A percentile compares a stretch with the other conserved stretches of the same genome.
Evolutionary conservation across 2,113 vertebrate species (phyloP).

Genomic region (Sceloporus undulatus): DNA sequence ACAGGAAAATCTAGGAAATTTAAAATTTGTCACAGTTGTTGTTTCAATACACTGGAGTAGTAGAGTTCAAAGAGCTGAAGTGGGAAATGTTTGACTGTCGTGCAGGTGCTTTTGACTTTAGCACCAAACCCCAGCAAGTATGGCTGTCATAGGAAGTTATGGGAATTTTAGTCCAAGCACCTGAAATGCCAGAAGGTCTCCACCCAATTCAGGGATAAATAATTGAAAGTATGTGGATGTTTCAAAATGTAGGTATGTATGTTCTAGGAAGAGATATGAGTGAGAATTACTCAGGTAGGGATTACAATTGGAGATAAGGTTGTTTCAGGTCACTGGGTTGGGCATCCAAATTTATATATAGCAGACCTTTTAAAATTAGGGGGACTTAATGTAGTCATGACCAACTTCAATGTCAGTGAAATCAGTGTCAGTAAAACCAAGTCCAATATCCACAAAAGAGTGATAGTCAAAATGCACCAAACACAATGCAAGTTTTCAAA

Average conservation of each 20-base stretch:
- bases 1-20: background rate
- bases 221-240: too few species aligned
- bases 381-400: background rate
- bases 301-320: background rate
- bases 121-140: background rate
- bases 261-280: background rate
- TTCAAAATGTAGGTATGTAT: too few species aligned
- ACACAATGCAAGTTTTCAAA: background rate
- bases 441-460: background rate
- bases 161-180: too few species aligned
- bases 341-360: background rate
- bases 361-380: background rate
- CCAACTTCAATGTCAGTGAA: background rate
- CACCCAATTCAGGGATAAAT: too few species aligned
- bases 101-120: background rate
- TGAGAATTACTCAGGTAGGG: background rate
- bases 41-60: background rate
- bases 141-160: too few species aligned
- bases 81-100: background rate
- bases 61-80: background rate
- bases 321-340: background rate
- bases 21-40: background rate
- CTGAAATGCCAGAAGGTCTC: too few species aligned
- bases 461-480: background rate
- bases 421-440: background rate